Percentiles rank a stretch among this genome's conserved stretches.
phyloP scores from a whole-genome alignment of 2,797 vertebrate species.

The Cynopterus sphinx region DNA sequence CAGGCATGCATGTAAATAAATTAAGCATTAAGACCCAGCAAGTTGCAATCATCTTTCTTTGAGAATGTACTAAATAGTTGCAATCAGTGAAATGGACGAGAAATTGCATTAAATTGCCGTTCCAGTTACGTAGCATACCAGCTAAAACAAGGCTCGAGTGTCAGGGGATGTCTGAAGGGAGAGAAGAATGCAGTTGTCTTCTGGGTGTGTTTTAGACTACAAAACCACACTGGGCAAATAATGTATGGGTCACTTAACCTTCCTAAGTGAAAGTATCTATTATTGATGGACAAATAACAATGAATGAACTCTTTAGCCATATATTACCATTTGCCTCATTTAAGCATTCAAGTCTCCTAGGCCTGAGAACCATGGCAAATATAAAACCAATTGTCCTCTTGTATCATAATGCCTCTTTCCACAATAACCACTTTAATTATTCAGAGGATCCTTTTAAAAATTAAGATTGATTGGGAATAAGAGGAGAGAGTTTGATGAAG shows the following conservation, averaged over 20 bases:
- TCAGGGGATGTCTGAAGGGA: slow-evolving; percentile 73
- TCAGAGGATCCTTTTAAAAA: slow-evolving; percentile 53
- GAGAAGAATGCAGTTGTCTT: slow-evolving; percentile 78
- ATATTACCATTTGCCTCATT: slow-evolving; percentile 19
- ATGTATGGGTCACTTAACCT: slow-evolving; percentile 62
- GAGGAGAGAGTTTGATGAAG: not conserved
- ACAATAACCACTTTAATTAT: slow-evolving; percentile 46
- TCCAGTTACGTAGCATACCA: slow-evolving; percentile 73
- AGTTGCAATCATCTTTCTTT: slow-evolving; percentile 87
- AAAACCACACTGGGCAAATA: slow-evolving; percentile 71
- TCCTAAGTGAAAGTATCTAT: slow-evolving; percentile 58
- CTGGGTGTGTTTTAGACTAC: slow-evolving; percentile 68
- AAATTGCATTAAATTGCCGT: slow-evolving; percentile 85
- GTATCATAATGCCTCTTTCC: not conserved
- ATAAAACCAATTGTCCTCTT: slow-evolving; percentile 36
- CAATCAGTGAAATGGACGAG: slow-evolving; percentile 86
- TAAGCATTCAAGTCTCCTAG: not conserved
- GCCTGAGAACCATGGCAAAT: not conserved
- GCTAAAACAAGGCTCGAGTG: slow-evolving; percentile 77
- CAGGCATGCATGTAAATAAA: slow-evolving; percentile 89
- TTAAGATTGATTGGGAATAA: slow-evolving; percentile 59
- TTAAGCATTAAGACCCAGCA: slow-evolving; percentile 86
- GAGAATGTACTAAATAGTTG: slow-evolving; percentile 86
- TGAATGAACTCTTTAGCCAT: slow-evolving; percentile 24
- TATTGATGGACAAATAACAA: slow-evolving; percentile 42